These are phyloP conservation scores for Diabrotica balteata DNA, from an alignment of 2,888 invertebrate species.

Conservation along the genomic window DNA sequence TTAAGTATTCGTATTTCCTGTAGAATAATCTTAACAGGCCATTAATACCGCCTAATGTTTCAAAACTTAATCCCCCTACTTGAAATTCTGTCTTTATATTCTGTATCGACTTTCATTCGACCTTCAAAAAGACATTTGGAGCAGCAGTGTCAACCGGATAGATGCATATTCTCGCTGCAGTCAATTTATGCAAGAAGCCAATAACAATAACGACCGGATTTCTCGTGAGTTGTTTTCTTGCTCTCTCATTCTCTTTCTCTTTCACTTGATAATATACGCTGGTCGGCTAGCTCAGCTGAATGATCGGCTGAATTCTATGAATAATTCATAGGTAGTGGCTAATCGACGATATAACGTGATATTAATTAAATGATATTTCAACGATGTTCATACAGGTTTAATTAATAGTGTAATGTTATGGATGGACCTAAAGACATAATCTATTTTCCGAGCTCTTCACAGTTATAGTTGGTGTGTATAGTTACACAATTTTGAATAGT, in stretches of 20 bases:
- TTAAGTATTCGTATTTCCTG: background rate
- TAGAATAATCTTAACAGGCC: too few species aligned
- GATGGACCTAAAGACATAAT: too few species aligned
- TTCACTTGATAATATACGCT: constrained; percentile 21
- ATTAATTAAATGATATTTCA: background rate
- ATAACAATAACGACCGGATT: constrained; percentile 1
- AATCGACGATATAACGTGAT: background rate
- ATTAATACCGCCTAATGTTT: too few species aligned
- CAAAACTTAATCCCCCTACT: too few species aligned
- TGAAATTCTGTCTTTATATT: background rate
- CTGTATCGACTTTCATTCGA: constrained; percentile 22
- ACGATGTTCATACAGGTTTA: too few species aligned
- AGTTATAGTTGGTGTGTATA: too few species aligned
- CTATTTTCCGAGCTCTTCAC: too few species aligned
- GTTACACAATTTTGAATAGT: too few species aligned
- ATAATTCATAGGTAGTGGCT: constrained; percentile 19
- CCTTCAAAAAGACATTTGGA: constrained; percentile 21
- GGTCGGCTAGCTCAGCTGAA: constrained; percentile 20
- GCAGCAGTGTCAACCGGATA: constrained; percentile 1
- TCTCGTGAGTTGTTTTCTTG: constrained; percentile 2
- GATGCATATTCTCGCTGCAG: background rate
- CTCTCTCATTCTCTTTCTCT: constrained; percentile 4
- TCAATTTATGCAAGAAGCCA: constrained; percentile 7
- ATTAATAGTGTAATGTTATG: too few species aligned
- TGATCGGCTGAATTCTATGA: constrained; percentile 19